Percentiles rank a stretch among this genome's conserved stretches.
Conservation (phyloP, 1,140 invertebrate genomes). For the Drosophila azteca region DNA sequence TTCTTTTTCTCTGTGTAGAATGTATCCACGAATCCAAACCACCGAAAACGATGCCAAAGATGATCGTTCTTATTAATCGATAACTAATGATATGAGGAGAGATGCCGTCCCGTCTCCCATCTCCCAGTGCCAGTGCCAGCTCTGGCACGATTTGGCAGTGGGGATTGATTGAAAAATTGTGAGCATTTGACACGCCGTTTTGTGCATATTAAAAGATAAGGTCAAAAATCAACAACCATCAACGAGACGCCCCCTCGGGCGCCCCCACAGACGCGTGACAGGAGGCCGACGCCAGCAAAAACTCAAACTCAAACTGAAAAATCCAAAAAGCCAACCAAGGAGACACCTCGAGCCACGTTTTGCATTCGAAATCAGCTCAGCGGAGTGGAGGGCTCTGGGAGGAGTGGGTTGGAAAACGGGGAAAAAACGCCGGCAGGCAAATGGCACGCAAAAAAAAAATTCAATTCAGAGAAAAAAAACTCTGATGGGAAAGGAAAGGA, state of each 20-base stretch:
- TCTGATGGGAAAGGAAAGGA: not conserved
- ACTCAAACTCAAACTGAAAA: constrained; percentile 14
- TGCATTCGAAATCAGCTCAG: constrained; percentile 55
- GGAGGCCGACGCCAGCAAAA: constrained; percentile 4
- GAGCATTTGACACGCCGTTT: constrained; percentile 76
- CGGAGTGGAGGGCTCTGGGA: too few species aligned
- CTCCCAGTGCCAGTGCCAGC: not conserved
- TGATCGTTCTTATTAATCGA: constrained; percentile 20
- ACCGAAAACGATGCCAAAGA: constrained; percentile 4
- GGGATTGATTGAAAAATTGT: constrained; percentile 78
- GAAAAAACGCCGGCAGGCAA: constrained; percentile 36
- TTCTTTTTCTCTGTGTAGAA: not conserved
- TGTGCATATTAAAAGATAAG: constrained; percentile 76
- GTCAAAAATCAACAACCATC: constrained; percentile 67
- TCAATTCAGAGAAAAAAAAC: not conserved
- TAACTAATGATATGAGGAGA: constrained; percentile 31
- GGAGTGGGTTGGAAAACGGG: not conserved
- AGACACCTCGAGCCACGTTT: constrained; percentile 34
- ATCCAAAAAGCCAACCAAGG: not conserved
- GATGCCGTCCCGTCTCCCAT: too few species aligned
- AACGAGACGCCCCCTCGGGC: constrained; percentile 4
- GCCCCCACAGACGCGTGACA: constrained; percentile 12
- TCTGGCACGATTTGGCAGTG: constrained; percentile 29
- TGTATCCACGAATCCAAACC: too few species aligned
- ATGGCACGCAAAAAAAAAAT: constrained; percentile 55